Evolutionary conservation across 2,888 invertebrate genomes (phyloP), one percentile per base, ranked within the genome.

Genomic region (Sussaba pulchella): DNA sequence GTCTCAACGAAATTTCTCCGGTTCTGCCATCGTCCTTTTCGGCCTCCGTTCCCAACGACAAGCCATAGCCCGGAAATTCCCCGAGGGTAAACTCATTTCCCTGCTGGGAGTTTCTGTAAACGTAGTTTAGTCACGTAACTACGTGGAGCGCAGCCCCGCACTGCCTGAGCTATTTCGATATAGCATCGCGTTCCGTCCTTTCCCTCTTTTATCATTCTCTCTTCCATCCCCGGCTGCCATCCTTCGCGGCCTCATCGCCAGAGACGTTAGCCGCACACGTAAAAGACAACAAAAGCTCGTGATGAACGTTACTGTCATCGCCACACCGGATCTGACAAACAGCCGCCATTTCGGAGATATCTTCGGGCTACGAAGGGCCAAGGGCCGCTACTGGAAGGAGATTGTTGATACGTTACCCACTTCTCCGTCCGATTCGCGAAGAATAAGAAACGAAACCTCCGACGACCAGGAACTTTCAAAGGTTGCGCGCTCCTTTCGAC

Each of bases 271-370:
- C 17, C 26, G 59, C 19, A 43, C 66, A 45, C 67, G 39, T 43
- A 43, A 74, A 50, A 26, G 52, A 74, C 64, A 57, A 66, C 69
- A 75, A 88, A 89, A 89, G 88, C 88, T 87, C 80, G 85, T 88
- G 87, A 88, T 88, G 87, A 87, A 86, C 89, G 86, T 87, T 88
- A 89, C 90, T 87, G 90, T 88, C 90, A 89, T 90, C 89, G 86
- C 88, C 90, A 89, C 85, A 80, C 88, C 87, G 90, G 90, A 90
- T 89, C 89, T 90, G 90, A 89, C 87, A 88, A 88, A 89, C 85
- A 87, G 85, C 82, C 84, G 82, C 84, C 84, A 84, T 87, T 88
- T 85, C 87, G 76, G 70, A 61, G 73, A 78, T 54, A 69, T 61
- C 47, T 19, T 14, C n/a, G 43, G 19, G 70, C 43, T 19, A 41